A percentile compares a stretch with the other conserved stretches of the same genome.
These are phyloP conservation scores for Scopus umbretta DNA, from an alignment of 2,113 vertebrate species.

Conservation along the genomic window DNA sequence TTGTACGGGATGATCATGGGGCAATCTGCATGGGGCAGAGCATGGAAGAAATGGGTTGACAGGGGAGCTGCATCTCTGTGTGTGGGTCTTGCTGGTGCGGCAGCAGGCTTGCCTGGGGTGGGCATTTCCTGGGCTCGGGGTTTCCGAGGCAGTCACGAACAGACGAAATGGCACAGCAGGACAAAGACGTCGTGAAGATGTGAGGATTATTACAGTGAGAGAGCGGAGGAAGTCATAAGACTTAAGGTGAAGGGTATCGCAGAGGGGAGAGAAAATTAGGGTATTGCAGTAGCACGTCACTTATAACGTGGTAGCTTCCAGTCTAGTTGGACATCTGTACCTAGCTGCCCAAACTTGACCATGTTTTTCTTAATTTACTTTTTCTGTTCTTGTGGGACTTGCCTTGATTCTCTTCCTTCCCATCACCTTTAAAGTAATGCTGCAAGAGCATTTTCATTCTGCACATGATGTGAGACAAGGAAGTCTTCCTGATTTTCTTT, in stretches of 20 bases:
- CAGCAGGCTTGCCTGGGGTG: neutral
- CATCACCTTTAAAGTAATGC: neutral
- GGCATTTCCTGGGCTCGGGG: neutral
- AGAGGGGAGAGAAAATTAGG: neutral
- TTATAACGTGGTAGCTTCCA: neutral
- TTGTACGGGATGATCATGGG: neutral
- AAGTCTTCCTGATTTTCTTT: neutral
- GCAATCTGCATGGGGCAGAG: neutral
- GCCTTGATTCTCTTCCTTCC: neutral
- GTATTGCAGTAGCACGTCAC: neutral
- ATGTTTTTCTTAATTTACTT: neutral
- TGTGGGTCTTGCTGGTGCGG: neutral
- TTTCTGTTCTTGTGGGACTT: neutral
- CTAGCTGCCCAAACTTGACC: neutral
- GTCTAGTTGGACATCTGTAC: neutral
- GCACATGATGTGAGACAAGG: neutral
- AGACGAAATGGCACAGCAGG: neutral
- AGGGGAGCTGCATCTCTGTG: neutral
- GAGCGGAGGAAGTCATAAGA: neutral
- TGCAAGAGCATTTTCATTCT: neutral
- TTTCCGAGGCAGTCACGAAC: neutral
- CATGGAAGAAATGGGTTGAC: neutral
- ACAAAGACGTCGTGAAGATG: neutral
- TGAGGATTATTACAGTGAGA: neutral
- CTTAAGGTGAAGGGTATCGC: neutral